phyloP scores from a whole-genome alignment of 2,797 vertebrate genomes.

The Notoglanidium macrostoma region DNA sequence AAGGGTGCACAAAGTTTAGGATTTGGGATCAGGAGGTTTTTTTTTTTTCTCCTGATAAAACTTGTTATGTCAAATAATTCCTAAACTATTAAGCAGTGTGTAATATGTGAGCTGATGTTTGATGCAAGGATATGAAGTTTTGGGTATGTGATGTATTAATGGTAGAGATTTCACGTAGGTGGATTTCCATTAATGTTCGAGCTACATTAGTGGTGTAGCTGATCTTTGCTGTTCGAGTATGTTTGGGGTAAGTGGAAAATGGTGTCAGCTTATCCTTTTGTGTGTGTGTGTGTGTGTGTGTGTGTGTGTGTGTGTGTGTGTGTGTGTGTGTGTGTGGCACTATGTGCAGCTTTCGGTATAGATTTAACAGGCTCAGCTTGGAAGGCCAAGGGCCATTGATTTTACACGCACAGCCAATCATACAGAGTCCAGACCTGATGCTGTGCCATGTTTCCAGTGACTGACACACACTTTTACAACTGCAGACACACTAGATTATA shows the following conservation, averaged over 20 bases:
- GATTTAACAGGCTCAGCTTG: slow-evolving; percentile 67
- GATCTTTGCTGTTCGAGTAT: neutral
- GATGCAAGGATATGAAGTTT: neutral
- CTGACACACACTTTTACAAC: slow-evolving; percentile 55
- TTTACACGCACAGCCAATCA: slow-evolving; percentile 70
- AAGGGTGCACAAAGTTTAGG: neutral
- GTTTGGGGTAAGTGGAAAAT: slow-evolving; percentile 6
- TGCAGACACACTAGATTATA: slow-evolving; percentile 55
- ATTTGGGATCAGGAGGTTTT: neutral
- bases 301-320: neutral
- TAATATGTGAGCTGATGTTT: neutral
- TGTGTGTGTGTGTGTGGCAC: neutral
- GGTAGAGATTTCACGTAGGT: neutral
- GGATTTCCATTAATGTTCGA: neutral
- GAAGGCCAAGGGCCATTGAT: slow-evolving; percentile 69
- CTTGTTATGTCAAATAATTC: neutral
- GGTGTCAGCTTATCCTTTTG: slow-evolving; percentile 20
- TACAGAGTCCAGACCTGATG: slow-evolving; percentile 63
- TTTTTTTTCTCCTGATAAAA: neutral
- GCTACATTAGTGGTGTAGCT: neutral
- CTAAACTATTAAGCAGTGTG: neutral
- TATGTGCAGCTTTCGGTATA: slow-evolving; percentile 55
- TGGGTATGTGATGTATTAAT: too few species aligned
- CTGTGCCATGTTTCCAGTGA: slow-evolving; percentile 61
- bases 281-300: slow-evolving; percentile 1